Conservation (phyloP, 2,113 vertebrate species). For the Rallus limicola region DNA sequence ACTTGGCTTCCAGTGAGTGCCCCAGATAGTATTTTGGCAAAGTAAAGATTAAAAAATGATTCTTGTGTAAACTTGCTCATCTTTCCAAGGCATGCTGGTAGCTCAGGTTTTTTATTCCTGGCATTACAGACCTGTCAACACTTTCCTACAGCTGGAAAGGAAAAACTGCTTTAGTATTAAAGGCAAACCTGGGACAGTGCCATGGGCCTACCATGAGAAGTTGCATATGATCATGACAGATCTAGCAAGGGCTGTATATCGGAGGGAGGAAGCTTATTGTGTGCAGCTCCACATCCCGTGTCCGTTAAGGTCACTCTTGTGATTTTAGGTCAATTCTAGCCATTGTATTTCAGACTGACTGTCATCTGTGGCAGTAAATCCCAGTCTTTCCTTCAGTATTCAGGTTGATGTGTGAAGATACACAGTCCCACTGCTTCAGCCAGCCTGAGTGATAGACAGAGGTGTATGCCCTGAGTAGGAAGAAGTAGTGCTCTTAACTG, state of each 20-base stretch:
- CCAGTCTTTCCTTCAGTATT: not conserved
- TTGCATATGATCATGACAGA: not conserved
- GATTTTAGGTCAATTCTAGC: not conserved
- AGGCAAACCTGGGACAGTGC: not conserved
- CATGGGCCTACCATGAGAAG: not conserved
- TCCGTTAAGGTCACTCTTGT: not conserved
- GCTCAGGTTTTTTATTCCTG: not conserved
- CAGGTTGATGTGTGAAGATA: not conserved
- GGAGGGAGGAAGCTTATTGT: not conserved
- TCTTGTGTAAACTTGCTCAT: conserved; percentile 58
- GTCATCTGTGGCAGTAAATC: not conserved
- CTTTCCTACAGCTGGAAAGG: not conserved
- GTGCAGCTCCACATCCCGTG: not conserved
- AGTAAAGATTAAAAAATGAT: conserved; percentile 21
- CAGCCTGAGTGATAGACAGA: not conserved
- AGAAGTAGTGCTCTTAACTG: not conserved
- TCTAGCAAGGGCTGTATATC: not conserved
- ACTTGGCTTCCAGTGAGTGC: not conserved
- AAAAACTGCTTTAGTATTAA: not conserved
- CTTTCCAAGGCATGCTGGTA: conserved; percentile 60
- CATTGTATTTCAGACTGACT: not conserved
- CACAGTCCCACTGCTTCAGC: not conserved
- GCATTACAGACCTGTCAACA: not conserved
- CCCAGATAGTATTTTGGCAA: conserved; percentile 42
- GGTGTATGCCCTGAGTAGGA: not conserved